Conservation (phyloP, 1,140 invertebrate genomes). For the Adoxophyes honmai region DNA sequence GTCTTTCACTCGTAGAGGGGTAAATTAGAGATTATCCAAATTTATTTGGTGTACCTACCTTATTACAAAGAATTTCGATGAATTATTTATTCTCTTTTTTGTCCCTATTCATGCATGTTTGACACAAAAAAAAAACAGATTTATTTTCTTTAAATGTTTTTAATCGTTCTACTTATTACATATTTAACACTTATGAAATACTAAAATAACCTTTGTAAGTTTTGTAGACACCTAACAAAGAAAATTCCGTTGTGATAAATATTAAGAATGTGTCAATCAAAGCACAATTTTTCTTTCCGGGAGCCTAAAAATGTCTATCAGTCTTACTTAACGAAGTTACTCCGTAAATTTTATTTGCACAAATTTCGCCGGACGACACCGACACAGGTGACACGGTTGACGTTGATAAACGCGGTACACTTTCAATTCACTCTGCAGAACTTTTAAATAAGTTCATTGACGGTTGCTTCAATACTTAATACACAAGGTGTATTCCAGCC, state of each 20-base stretch:
- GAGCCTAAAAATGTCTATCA: conserved; percentile 45
- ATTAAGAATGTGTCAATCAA: conserved; percentile 43
- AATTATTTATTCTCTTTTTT: no score
- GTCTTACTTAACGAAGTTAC: conserved; percentile 53
- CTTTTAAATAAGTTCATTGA: conserved; percentile 3
- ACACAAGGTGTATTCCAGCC: background rate
- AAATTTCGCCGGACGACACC: conserved; percentile 21
- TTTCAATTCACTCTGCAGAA: conserved; percentile 3
- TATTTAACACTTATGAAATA: no score
- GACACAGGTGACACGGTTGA: conserved; percentile 38
- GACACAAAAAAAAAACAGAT: no score
- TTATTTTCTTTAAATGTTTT: no score
- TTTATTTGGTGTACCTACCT: no score
- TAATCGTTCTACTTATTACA: no score
- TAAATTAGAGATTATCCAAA: no score
- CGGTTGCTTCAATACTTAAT: background rate
- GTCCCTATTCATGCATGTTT: no score
- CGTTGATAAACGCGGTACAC: conserved; percentile 26
- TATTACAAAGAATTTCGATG: no score
- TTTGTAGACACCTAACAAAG: no score
- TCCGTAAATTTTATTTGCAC: conserved; percentile 45
- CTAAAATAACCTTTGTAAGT: conserved; percentile 1
- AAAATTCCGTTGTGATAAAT: conserved; percentile 3
- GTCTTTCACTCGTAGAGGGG: no score
- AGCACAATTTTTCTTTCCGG: conserved; percentile 25